Evolutionary conservation across 2,113 vertebrate genomes (phyloP).

Genomic region (Hemicordylus capensis): DNA sequence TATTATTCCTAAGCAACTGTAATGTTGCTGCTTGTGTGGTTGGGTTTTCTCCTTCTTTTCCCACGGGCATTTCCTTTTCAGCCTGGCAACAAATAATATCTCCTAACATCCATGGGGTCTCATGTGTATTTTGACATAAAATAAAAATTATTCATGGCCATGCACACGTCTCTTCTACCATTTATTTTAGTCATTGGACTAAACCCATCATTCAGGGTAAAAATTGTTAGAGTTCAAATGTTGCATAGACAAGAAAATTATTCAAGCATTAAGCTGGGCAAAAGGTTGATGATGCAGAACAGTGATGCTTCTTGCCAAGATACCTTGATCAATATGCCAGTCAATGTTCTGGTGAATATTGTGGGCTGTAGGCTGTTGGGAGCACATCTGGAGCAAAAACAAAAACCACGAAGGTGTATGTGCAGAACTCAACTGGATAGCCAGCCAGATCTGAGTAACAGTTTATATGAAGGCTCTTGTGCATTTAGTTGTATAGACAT

Average conservation of each 20-base stretch:
- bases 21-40: not conserved
- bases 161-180: slow-evolving; percentile 7
- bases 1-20: not conserved
- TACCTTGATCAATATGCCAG: not conserved
- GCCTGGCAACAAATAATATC: slow-evolving; percentile 17
- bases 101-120: slow-evolving; percentile 7
- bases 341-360: not conserved
- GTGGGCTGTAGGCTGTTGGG: not conserved
- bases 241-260: not conserved
- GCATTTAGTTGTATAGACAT: not conserved
- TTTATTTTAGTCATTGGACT: not conserved
- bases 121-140: slow-evolving; percentile 21
- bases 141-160: slow-evolving; percentile 4
- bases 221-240: not conserved
- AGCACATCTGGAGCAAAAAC: not conserved
- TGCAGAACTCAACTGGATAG: not conserved
- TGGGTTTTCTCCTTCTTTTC: slow-evolving; percentile 1
- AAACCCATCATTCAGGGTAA: not conserved
- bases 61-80: slow-evolving; percentile 22
- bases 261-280: not conserved
- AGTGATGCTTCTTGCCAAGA: not conserved
- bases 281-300: not conserved
- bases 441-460: not conserved
- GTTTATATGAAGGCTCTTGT: not conserved
- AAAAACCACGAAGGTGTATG: not conserved